Conservation (phyloP, 2,113 vertebrate species). For the Amia ocellicauda region DNA sequence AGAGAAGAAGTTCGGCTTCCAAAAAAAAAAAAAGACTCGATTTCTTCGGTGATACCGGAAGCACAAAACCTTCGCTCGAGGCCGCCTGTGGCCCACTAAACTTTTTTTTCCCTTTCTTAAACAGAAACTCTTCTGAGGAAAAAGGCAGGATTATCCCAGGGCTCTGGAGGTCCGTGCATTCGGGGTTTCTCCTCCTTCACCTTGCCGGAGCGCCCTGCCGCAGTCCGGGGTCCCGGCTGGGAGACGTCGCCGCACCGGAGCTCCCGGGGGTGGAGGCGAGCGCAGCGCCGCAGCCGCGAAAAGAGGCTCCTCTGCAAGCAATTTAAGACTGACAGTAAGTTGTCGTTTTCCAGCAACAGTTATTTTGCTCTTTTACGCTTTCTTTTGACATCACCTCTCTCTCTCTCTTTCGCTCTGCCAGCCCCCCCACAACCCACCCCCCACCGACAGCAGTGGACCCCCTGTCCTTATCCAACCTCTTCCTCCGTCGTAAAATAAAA, state of each 20-base stretch:
- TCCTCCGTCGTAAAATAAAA: conserved; percentile 37
- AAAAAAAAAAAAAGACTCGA: conserved; percentile 53
- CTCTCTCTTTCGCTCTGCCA: conserved; percentile 35
- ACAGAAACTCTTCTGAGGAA: conserved; percentile 35
- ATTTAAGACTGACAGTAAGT: conserved; percentile 47
- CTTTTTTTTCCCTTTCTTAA: conserved; percentile 41
- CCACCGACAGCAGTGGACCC: conserved; percentile 28
- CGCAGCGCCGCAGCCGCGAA: conserved; percentile 30
- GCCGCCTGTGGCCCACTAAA: conserved; percentile 50
- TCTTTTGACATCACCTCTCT: conserved; percentile 31
- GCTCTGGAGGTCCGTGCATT: conserved; percentile 33
- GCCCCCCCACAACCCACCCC: conserved; percentile 37
- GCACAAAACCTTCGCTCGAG: conserved; percentile 51
- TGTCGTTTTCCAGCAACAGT: conserved; percentile 57
- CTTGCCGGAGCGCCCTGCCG: conserved; percentile 29
- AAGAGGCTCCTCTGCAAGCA: conserved; percentile 35
- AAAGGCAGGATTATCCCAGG: conserved; percentile 45
- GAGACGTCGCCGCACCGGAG: conserved; percentile 39
- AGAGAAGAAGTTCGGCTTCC: conserved; percentile 57
- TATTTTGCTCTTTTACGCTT: conserved; percentile 34
- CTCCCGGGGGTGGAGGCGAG: conserved; percentile 38
- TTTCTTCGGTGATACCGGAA: conserved; percentile 67
- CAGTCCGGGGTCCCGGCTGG: conserved; percentile 7
- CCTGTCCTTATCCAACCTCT: conserved; percentile 43
- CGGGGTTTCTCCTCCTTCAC: conserved; percentile 30